Evolutionary conservation across 2,113 vertebrate species (phyloP).

Genomic region (Scortum barcoo): DNA sequence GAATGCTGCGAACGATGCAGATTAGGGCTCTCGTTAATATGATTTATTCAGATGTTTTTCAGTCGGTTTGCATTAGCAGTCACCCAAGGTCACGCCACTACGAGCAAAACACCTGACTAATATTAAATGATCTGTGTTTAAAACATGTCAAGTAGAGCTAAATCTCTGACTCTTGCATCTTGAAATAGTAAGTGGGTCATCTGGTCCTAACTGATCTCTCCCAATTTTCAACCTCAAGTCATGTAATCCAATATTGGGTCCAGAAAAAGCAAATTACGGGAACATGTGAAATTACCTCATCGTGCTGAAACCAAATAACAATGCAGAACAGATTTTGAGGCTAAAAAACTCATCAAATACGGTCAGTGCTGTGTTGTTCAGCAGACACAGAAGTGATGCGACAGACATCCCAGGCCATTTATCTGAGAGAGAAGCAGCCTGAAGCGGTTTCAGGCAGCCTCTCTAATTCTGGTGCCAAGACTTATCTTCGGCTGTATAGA

Average conservation of each 20-base stretch:
- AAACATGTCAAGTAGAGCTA: neutral
- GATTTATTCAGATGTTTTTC: constrained; percentile 59
- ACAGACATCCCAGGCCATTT: constrained; percentile 51
- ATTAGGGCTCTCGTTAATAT: constrained; percentile 57
- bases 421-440: constrained; percentile 64
- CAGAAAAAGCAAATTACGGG: neutral
- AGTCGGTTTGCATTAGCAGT: constrained; percentile 32
- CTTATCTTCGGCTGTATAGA: constrained; percentile 62
- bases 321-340: neutral
- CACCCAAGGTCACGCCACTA: constrained; percentile 53
- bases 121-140: neutral
- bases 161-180: constrained; percentile 7
- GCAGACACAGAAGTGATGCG: constrained; percentile 23
- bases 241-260: neutral
- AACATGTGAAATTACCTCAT: neutral
- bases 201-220: constrained; percentile 10
- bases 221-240: neutral
- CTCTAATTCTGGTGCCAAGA: constrained; percentile 62
- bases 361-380: constrained; percentile 21
- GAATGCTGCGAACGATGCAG: constrained; percentile 55
- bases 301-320: neutral
- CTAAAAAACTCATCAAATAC: constrained; percentile 14
- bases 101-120: constrained; percentile 37
- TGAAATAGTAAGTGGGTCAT: constrained; percentile 29
- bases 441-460: constrained; percentile 55